Evolutionary conservation across 2,888 invertebrate genomes (phyloP).

Genomic region (Machimus rusticus): DNA sequence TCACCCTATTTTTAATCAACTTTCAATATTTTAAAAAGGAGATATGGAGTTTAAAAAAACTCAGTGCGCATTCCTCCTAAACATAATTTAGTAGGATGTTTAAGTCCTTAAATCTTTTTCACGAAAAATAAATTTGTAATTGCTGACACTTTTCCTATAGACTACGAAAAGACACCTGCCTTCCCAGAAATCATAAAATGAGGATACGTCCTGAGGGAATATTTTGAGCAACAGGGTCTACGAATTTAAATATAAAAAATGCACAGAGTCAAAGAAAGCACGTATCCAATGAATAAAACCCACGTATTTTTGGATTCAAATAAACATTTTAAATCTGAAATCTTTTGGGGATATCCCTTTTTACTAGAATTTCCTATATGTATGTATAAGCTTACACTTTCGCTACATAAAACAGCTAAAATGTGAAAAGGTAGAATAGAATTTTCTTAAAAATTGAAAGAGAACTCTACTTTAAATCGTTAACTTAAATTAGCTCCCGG

Average conservation of each 20-base stretch:
- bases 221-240: background rate
- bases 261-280: background rate
- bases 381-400: background rate
- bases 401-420: background rate
- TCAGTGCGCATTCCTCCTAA: no score
- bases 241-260: background rate
- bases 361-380: background rate
- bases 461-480: background rate
- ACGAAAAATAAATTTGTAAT: background rate
- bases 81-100: no score
- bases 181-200: background rate
- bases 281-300: background rate
- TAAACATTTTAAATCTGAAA: background rate
- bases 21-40: no score
- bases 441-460: background rate
- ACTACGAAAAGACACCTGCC: background rate
- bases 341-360: background rate
- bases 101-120: no score
- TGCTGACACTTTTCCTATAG: background rate
- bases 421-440: background rate
- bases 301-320: background rate
- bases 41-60: no score
- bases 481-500: background rate
- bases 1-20: no score
- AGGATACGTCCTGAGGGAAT: background rate